Percentiles rank a stretch among this genome's conserved stretches.
Evolutionary conservation across 2,113 vertebrate genomes (phyloP).

Genomic region (Syngnathus typhle): DNA sequence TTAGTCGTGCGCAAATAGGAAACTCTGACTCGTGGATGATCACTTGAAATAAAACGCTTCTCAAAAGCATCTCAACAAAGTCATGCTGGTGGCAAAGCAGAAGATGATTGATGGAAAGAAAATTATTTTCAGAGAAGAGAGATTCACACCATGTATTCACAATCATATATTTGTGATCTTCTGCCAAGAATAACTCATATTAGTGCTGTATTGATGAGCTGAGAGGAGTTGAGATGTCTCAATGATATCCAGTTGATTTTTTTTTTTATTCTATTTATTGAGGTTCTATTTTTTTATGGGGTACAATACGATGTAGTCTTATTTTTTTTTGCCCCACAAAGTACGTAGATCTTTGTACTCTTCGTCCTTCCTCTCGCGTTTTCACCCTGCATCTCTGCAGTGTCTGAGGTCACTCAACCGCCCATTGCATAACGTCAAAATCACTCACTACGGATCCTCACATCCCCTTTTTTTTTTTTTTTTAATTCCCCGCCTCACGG

Average conservation of each 20-base stretch:
- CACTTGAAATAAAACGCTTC: neutral
- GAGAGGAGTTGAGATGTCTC: too few species aligned
- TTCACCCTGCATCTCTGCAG: conserved; percentile 34
- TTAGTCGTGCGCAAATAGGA: conserved; percentile 3
- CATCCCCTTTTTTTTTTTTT: conserved; percentile 12
- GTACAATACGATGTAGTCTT: too few species aligned
- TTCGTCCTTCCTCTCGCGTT: neutral
- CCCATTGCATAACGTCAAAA: conserved; percentile 42
- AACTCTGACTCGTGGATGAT: neutral
- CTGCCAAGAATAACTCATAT: too few species aligned
- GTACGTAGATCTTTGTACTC: conserved; percentile 12
- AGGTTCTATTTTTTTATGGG: too few species aligned
- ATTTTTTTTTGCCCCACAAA: too few species aligned
- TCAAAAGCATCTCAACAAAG: neutral
- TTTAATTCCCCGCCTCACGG: conserved; percentile 10
- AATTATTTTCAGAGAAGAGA: neutral
- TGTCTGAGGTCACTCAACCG: conserved; percentile 44
- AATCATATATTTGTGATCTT: too few species aligned
- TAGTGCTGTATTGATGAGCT: too few species aligned
- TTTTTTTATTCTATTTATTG: too few species aligned
- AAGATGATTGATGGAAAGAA: neutral
- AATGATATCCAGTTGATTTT: too few species aligned
- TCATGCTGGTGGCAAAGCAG: neutral
- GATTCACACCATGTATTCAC: too few species aligned
- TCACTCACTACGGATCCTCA: conserved; percentile 40